Conservation (phyloP, 2,888 invertebrate species). For the Agrotis exclamationis region DNA sequence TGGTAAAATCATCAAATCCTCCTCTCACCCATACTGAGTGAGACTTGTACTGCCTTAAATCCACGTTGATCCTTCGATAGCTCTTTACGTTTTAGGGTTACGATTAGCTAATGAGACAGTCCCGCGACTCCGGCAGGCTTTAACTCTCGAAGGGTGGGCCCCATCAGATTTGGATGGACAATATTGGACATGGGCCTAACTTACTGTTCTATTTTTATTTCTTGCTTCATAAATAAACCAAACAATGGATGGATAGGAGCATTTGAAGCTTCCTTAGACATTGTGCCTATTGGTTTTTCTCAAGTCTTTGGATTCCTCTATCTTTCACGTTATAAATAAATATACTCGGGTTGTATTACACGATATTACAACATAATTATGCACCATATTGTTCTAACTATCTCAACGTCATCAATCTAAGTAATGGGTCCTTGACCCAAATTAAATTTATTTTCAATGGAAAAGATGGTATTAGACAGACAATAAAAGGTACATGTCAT, state of each 20-base stretch:
- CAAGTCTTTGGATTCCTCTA: no score
- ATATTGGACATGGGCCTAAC: no score
- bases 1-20: no score
- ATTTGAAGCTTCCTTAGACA: background rate
- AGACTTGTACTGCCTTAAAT: no score
- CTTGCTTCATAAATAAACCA: background rate
- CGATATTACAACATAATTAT: background rate
- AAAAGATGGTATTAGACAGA: background rate
- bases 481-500: background rate
- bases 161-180: no score
- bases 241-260: background rate
- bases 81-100: no score
- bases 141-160: no score
- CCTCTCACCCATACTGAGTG: no score
- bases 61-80: no score
- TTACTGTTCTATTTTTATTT: no score
- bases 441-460: background rate
- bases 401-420: background rate
- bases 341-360: background rate
- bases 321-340: slow-evolving; percentile 4
- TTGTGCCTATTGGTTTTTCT: background rate
- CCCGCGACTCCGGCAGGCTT: no score
- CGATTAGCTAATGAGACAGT: no score
- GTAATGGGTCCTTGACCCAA: background rate
- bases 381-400: background rate